Percentiles rank a stretch among this genome's conserved stretches.
Conservation (phyloP, 2,113 vertebrate species). For the Peucedramus taeniatus region DNA sequence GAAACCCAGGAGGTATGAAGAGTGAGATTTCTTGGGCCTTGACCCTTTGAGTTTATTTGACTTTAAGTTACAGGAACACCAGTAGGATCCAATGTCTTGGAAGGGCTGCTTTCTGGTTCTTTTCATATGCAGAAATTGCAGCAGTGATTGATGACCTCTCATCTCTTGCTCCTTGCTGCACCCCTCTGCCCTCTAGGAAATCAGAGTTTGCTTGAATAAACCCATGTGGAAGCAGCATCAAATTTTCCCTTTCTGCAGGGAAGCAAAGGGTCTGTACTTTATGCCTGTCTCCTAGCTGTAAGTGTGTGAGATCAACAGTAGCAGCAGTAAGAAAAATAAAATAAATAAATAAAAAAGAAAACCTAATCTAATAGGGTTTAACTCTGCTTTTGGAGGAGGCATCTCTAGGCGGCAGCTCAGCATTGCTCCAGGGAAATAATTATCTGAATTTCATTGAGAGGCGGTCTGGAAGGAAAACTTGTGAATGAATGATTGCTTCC, state of each 20-base stretch:
- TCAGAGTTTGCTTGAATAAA: neutral
- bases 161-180: neutral
- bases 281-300: neutral
- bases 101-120: neutral
- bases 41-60: neutral
- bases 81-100: neutral
- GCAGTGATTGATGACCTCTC: neutral
- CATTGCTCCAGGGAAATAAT: neutral
- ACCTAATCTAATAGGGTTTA: neutral
- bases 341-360: neutral
- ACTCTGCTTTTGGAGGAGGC: neutral
- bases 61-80: neutral
- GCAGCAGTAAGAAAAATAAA: neutral
- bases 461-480: neutral
- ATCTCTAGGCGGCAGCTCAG: neutral
- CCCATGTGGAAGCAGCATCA: neutral
- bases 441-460: conserved; percentile 14
- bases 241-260: neutral
- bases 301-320: neutral
- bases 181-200: neutral
- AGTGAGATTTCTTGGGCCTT: neutral
- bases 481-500: conserved; percentile 25
- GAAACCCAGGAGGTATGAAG: neutral
- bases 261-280: neutral
- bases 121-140: neutral